Evolutionary conservation across 2,113 vertebrate species (phyloP).

Genomic region (Oncorhynchus clarkii): DNA sequence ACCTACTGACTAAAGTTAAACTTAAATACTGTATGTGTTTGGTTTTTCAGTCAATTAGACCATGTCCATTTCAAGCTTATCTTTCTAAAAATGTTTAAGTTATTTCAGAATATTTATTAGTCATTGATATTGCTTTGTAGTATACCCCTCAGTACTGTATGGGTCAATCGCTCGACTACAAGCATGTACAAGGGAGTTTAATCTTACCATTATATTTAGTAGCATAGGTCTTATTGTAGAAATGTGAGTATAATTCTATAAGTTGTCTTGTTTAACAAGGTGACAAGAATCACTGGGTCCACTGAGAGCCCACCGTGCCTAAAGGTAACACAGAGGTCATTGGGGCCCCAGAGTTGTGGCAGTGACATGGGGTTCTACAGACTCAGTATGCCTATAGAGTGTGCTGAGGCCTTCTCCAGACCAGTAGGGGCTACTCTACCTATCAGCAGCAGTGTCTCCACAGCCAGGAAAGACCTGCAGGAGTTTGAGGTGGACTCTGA

Average conservation of each 20-base stretch:
- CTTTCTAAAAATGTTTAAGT: too few species aligned
- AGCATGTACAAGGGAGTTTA: background rate
- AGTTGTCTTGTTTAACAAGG: conserved; percentile 66
- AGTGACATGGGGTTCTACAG: conserved; percentile 87
- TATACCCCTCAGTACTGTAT: too few species aligned
- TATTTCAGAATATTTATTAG: too few species aligned
- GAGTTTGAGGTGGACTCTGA: conserved; percentile 89
- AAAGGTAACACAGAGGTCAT: conserved; percentile 85
- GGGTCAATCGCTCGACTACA: too few species aligned
- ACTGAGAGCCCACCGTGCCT: conserved; percentile 82
- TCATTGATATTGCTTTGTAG: too few species aligned
- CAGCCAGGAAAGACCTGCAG: conserved; percentile 82
- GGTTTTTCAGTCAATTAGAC: too few species aligned
- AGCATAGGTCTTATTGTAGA: background rate
- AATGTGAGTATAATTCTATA: too few species aligned
- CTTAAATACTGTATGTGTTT: too few species aligned
- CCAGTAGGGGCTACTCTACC: conserved; percentile 73
- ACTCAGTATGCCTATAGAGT: conserved; percentile 91
- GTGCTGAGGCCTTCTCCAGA: conserved; percentile 82
- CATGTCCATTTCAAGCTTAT: too few species aligned
- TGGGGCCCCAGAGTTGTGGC: conserved; percentile 78
- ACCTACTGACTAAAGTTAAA: too few species aligned
- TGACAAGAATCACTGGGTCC: conserved; percentile 82
- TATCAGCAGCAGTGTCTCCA: conserved; percentile 69
- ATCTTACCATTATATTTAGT: background rate